Base-by-base conservation (phyloP, 2,113 vertebrate genomes). In the Sceloporus undulatus region DNA sequence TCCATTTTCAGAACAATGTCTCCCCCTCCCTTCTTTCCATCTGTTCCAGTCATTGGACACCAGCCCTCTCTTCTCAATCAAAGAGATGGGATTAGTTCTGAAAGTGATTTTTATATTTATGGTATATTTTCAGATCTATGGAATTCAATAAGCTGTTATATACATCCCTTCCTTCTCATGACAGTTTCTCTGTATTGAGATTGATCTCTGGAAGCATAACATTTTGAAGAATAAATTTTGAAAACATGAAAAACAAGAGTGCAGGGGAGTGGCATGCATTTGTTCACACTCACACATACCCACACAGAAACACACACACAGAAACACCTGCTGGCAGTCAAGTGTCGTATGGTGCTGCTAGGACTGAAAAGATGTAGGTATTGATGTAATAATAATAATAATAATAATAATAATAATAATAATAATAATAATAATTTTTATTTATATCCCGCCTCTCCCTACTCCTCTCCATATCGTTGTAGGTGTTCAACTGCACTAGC, bases 1-100 rank as follows among this genome's bases (percentile, higher is more conserved):
- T 95, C 78, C 52, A 91, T 85, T 90, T 94, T 93, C 92, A 90
- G 90, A 94, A 68, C 34, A 90, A 77, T 56, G 10, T 62, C 48
- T 48, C 48, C 7, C 89, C 87, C 89, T 52, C 91, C 74, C 88
- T 93, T 87, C n/a, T 84, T 93, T 77, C 87, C 89, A 75, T 79
- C 62, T 92, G 90, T 65, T 95, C 0, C 0, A 89, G 84, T 95
- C 89, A 78, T 21, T 92, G 87, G 90, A 88, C 77, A 91, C 70
- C 34, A 88, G 56, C 25, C 68, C 70, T 93, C 54, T 2, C 86
- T 93, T 87, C 92, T 84, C 92, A 85, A 65, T 92, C 42, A 77
- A 82, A 82, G 59, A 88, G 71, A 29, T 11, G 3, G 78, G 68
- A 74, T 81, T 88, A 68, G 86, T 91, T 93, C 89, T 93, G 89